A percentile compares a stretch with the other conserved stretches of the same genome.
Conservation (phyloP, 2,113 vertebrate species). For the Hymenochirus boettgeri region DNA sequence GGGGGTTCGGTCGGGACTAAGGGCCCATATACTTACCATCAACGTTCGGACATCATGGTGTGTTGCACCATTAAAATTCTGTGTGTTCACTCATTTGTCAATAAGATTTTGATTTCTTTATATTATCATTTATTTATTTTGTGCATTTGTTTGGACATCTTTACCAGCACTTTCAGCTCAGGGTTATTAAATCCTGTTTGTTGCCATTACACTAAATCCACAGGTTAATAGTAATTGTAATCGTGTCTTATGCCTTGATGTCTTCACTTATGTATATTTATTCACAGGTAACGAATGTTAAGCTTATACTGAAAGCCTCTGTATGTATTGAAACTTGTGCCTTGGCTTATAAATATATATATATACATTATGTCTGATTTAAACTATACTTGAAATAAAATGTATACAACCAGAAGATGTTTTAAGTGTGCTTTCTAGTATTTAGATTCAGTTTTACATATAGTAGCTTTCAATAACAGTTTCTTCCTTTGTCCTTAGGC, state of each 20-base stretch:
- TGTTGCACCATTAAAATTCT: no score
- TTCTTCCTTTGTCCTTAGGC: no score
- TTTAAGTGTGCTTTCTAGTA: no score
- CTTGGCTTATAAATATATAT: slow-evolving; percentile 36
- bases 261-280: slow-evolving; percentile 7
- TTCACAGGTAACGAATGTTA: slow-evolving; percentile 31
- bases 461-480: no score
- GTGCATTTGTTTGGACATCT: neutral
- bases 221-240: neutral
- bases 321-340: slow-evolving; percentile 36
- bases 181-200: neutral
- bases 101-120: no score
- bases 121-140: no score
- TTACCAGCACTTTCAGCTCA: neutral
- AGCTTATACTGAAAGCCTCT: slow-evolving; percentile 2
- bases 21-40: no score
- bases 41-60: no score
- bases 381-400: slow-evolving; percentile 32
- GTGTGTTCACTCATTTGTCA: no score
- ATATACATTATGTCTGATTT: slow-evolving; percentile 30
- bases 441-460: no score
- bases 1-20: no score
- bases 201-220: neutral
- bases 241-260: neutral
- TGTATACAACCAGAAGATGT: no score